phyloP scores from a whole-genome alignment of 2,113 vertebrate genomes.

The Ondatra zibethicus region DNA sequence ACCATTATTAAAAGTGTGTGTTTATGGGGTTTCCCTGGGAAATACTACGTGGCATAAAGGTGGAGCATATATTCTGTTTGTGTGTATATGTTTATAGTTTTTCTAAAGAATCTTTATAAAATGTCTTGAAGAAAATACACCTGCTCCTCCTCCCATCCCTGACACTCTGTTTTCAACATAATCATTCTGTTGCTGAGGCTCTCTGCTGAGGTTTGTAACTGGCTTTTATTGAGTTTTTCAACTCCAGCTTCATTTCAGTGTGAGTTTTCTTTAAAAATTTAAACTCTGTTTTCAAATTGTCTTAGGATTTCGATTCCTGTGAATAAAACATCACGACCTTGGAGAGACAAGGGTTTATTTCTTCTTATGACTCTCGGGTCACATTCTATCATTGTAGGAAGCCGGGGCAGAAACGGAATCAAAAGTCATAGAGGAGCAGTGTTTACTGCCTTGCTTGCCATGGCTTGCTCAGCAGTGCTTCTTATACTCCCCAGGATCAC shows the following conservation, averaged over 20 bases:
- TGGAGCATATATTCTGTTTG: background rate
- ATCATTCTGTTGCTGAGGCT: background rate
- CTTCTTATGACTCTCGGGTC: background rate
- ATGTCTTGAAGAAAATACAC: background rate
- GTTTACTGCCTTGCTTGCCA: background rate
- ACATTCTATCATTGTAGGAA: background rate
- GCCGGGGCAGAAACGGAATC: background rate
- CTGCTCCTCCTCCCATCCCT: background rate
- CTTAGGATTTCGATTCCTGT: background rate
- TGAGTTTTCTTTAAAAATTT: background rate
- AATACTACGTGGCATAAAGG: background rate
- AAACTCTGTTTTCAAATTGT: background rate
- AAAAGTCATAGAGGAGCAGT: background rate
- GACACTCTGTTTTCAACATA: background rate
- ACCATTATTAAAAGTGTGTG: background rate
- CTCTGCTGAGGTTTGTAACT: background rate
- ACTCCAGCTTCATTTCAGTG: background rate
- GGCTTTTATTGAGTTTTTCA: background rate
- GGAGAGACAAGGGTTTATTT: background rate
- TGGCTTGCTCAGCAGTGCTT: background rate
- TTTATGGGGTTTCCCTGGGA: constrained; percentile 31
- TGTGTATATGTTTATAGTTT: background rate
- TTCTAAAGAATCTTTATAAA: background rate
- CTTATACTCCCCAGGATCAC: background rate
- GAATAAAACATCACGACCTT: background rate